phyloP scores from a whole-genome alignment of 2,888 invertebrate species.

The Aelia acuminata region DNA sequence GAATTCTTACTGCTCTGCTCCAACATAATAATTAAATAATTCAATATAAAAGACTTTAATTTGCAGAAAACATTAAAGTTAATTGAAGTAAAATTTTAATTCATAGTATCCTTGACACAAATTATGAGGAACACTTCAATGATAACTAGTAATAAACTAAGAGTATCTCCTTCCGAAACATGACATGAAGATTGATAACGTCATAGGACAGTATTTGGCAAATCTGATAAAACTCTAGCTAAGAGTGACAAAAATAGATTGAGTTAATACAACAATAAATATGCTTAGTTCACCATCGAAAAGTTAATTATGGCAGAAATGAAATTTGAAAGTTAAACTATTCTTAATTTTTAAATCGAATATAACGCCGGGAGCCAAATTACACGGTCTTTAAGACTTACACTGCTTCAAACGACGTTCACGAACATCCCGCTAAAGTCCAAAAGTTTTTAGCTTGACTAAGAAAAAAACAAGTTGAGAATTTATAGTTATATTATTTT shows the following conservation, averaged over 20 bases:
- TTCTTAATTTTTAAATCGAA: not conserved
- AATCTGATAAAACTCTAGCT: not conserved
- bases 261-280: not conserved
- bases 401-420: no score
- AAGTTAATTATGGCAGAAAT: not conserved
- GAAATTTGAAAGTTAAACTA: not conserved
- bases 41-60: no score
- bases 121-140: not conserved
- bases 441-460: no score
- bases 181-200: conserved; percentile 9
- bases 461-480: no score
- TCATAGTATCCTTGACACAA: not conserved
- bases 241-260: no score
- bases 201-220: not conserved
- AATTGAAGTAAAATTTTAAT: not conserved
- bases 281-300: not conserved
- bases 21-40: not conserved
- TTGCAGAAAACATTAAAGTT: not conserved
- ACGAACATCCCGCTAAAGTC: no score
- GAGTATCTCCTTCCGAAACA: not conserved
- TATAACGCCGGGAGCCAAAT: not conserved
- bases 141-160: no score
- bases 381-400: not conserved
- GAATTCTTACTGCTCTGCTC: not conserved
- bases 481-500: no score